These are phyloP conservation scores for Forbesichthys papilliferus DNA, from an alignment of 2,113 vertebrate species.

Conservation along the genomic window DNA sequence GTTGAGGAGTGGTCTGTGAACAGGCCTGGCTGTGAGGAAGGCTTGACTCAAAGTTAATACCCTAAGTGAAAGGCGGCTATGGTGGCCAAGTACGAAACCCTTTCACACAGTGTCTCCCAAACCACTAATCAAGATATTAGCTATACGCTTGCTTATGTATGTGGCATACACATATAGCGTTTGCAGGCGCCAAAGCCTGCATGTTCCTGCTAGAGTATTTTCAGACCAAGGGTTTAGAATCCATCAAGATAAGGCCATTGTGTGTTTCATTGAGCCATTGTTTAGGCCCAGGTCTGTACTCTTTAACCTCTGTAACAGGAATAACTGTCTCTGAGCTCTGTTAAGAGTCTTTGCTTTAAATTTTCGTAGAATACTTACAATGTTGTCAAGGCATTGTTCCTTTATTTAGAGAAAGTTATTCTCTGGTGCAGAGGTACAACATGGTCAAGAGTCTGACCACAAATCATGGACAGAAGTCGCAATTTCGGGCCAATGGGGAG, in stretches of 20 bases:
- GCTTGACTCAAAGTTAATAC: slow-evolving; percentile 16
- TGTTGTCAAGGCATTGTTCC: slow-evolving; percentile 27
- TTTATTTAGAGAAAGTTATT: slow-evolving; percentile 33
- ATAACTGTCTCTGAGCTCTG: background rate
- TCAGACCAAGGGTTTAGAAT: background rate
- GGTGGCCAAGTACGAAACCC: slow-evolving; percentile 36
- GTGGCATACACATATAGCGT: slow-evolving; percentile 27
- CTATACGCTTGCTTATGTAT: slow-evolving; percentile 34
- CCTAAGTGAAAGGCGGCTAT: slow-evolving; percentile 35
- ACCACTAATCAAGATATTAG: slow-evolving; percentile 42
- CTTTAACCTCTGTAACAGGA: background rate
- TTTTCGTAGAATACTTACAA: slow-evolving; percentile 8
- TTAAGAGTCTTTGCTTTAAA: slow-evolving; percentile 2
- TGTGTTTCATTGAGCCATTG: background rate
- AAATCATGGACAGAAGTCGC: slow-evolving; percentile 52
- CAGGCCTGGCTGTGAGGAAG: background rate
- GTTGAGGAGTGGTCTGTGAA: slow-evolving; percentile 39
- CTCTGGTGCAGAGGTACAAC: background rate
- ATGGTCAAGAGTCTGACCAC: slow-evolving; percentile 23
- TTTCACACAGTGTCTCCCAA: slow-evolving; percentile 12
- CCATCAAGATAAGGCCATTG: background rate
- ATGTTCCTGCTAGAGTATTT: slow-evolving; percentile 14
- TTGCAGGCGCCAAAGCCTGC: slow-evolving; percentile 22
- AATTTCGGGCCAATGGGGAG: slow-evolving; percentile 18
- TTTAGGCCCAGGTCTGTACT: background rate